Base-by-base conservation (phyloP, 2,888 invertebrate genomes). In the Apamea sordens region DNA sequence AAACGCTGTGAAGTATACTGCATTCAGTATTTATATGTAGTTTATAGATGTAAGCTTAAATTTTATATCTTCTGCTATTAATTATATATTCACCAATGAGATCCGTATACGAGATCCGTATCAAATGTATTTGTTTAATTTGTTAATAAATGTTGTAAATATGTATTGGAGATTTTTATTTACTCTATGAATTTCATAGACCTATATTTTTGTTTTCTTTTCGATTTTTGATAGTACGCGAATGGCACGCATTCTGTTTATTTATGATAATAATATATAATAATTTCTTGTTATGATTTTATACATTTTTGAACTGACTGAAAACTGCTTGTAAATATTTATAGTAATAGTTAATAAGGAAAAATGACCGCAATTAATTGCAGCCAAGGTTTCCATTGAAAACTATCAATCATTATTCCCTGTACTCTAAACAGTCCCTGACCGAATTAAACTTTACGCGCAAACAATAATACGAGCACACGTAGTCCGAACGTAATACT, bases 111-210 rank as follows among this genome's bases (percentile, higher is more conserved):
- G 78, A 68, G 53, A 67, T 70, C 70, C 47, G 73, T 80, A 83
- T 86, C 70, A 77, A 87, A 85, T 86, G 80, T 83, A 89, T 89
- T 89, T 92, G 89, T 91, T 89, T 92, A 90, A 89, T 89, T 89
- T 92, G 89, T 91, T 89, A 92, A 90, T 92, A 91, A 92, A 91
- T 90, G 88, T 91, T 91, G 89, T 91, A 86, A 85, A 85, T 89
- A 87, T 88, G 77, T 80, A 65, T 63, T 70, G 11, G 4, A 24
- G 47, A 21, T 15, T 72, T 79, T 85, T 72, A 70, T 83, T 59
- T 59, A n/a, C 11, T 59, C n/a, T 59, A n/a, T 59, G 56, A 59
- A 56, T 56, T 24, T n/a, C 10, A 24, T n/a, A n/a, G 11, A n/a
- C 24, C 24, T 10, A 53, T 56, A 56, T 56, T 56, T 18, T 10